A percentile compares a stretch with the other conserved stretches of the same genome.
Conservation (phyloP, 2,888 invertebrate genomes). For the Tholera decimalis region DNA sequence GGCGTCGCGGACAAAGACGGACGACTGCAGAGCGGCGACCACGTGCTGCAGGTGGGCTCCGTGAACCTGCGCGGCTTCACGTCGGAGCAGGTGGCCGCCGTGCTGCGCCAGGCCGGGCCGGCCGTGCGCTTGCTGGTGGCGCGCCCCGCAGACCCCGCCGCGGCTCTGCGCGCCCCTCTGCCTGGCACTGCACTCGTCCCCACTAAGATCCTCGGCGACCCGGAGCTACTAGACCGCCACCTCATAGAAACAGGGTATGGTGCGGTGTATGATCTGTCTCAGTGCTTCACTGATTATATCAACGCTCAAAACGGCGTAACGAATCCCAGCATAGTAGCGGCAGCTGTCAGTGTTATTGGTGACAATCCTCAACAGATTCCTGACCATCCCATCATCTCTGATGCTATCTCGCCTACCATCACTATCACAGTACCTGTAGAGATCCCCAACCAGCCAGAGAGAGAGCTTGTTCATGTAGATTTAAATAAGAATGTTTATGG, state of each 20-base stretch:
- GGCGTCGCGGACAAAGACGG: slow-evolving; percentile 99
- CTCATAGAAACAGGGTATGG: slow-evolving; percentile 95
- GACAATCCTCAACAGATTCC: slow-evolving; percentile 86
- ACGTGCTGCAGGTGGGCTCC: slow-evolving; percentile 98
- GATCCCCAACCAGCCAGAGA: slow-evolving; percentile 95
- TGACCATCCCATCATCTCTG: slow-evolving; percentile 80
- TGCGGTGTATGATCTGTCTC: slow-evolving; percentile 89
- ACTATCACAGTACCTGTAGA: slow-evolving; percentile 89
- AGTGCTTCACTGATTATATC: slow-evolving; percentile 84
- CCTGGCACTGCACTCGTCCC: slow-evolving; percentile 98
- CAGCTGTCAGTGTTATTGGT: slow-evolving; percentile 86
- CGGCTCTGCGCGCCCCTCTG: slow-evolving; percentile 94
- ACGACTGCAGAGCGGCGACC: slow-evolving; percentile 98
- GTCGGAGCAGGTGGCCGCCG: slow-evolving; percentile 96
- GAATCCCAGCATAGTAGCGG: slow-evolving; percentile 79
- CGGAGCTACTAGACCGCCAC: slow-evolving; percentile 96
- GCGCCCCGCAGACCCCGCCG: slow-evolving; percentile 97
- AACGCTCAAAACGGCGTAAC: slow-evolving; percentile 81
- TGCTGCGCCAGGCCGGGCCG: slow-evolving; percentile 94
- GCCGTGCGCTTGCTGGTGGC: slow-evolving; percentile 98
- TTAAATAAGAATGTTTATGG: slow-evolving; percentile 98
- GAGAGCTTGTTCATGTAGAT: slow-evolving; percentile 97
- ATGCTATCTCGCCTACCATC: slow-evolving; percentile 85
- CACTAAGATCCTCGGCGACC: slow-evolving; percentile 97
- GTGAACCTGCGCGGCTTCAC: slow-evolving; percentile 99